Evolutionary conservation across 64 coral and sea anemone species (phyloP).

Genomic region (Stichodactyla mertensii): DNA sequence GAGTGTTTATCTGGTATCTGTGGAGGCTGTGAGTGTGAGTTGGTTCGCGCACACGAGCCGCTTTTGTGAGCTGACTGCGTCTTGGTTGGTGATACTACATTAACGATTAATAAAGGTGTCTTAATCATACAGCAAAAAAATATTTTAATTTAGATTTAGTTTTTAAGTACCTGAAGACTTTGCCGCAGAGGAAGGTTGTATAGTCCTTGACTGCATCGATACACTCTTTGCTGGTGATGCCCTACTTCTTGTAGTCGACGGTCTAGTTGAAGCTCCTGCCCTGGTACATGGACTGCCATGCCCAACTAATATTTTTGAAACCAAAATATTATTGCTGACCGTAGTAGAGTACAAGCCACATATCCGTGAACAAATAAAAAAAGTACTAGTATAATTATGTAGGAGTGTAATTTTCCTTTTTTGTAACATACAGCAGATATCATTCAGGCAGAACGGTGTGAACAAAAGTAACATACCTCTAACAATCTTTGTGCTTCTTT

Average conservation of each 20-base stretch:
- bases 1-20: slow-evolving; percentile 12
- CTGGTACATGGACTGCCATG: slow-evolving; percentile 1
- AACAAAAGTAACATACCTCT: too few species aligned
- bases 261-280: slow-evolving; percentile 12
- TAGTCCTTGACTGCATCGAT: slow-evolving; percentile 14
- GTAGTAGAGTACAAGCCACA: too few species aligned
- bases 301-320: not conserved
- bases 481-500: too few species aligned
- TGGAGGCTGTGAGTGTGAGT: slow-evolving; percentile 8
- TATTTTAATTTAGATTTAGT: not conserved
- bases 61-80: slow-evolving; percentile 42
- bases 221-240: slow-evolving; percentile 56
- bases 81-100: slow-evolving; percentile 19
- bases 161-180: slow-evolving; percentile 39
- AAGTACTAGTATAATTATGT: too few species aligned
- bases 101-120: not conserved
- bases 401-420: too few species aligned
- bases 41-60: slow-evolving; percentile 41
- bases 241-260: slow-evolving; percentile 27
- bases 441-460: too few species aligned
- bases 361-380: too few species aligned
- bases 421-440: too few species aligned
- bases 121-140: not conserved
- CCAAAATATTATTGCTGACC: too few species aligned
- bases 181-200: slow-evolving; percentile 1